Base-by-base conservation (phyloP, 2,113 vertebrate genomes). In the Ochotona princeps region DNA sequence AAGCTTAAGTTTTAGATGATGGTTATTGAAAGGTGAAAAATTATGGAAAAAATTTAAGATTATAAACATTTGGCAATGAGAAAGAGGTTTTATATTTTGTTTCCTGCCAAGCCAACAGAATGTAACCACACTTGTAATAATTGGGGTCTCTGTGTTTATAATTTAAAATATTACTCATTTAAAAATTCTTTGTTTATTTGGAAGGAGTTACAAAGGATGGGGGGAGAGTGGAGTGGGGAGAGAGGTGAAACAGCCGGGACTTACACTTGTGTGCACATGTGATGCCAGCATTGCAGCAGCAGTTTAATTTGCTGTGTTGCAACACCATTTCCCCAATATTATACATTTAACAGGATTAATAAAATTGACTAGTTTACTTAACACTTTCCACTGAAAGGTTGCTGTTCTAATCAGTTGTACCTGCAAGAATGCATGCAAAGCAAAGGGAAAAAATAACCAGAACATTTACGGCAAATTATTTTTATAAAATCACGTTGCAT, bases 51-150 rank as follows among this genome's bases (percentile, higher is more conserved):
- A 32, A 20, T 89, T 75, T 44, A 72, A 25, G n/a, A 30, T 76
- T 86, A 76, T 86, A 90, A 89, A 78, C 65, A 72, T 23, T 66
- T 72, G 35, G 78, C 13, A 60, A 35, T 38, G 28, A 26, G 12
- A 78, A 95, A 67, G 25, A 66, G 5, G 23, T 81, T 60, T 57
- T 54, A 38, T 28, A 44, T 63, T 93, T 57, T 89, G 89, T 92
- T 86, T 26, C n/a, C 26, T 47, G 20, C 70, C 49, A 70, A 69
- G 7, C 65, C 17, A 76, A 72, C 30, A 54, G 57, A 79, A 83
- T 25, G 79, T 51, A 89, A 78, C 10, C 54, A 92, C 30, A 61
- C 63, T 74, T 65, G 12, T n/a, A 80, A 61, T 38, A 75, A 65
- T 47, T 78, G 32, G 26, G 25, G n/a, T 72, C 49, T 83, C 23